A percentile compares a stretch with the other conserved stretches of the same genome.
These are phyloP conservation scores for Cyrtorhinus lividipennis DNA, from an alignment of 1,140 invertebrate species.

Conservation along the genomic window DNA sequence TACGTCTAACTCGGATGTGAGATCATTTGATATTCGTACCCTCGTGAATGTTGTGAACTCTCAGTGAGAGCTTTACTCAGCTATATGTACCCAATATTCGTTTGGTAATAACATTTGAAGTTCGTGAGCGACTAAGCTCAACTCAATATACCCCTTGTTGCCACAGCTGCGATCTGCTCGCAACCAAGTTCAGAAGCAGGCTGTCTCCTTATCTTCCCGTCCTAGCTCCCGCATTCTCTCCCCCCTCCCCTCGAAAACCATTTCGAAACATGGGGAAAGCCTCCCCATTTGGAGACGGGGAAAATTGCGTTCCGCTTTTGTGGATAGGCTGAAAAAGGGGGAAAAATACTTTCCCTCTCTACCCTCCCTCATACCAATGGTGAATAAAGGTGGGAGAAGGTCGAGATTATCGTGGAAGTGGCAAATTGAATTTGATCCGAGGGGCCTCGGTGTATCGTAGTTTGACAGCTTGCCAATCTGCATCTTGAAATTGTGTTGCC, in stretches of 20 bases:
- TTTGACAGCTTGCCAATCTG: constrained; percentile 9
- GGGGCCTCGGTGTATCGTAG: constrained; percentile 1
- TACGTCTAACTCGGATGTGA: too few relatives aligned
- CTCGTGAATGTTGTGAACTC: too few relatives aligned
- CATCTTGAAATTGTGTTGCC: constrained; percentile 5
- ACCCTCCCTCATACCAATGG: not conserved
- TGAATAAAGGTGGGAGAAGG: not conserved
- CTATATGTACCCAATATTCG: not conserved
- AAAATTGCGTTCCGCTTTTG: constrained; percentile 6
- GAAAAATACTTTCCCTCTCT: not conserved
- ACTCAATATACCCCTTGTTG: constrained; percentile 4
- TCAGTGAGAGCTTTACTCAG: too few relatives aligned
- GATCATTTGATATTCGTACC: too few relatives aligned
- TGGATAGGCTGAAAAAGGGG: not conserved
- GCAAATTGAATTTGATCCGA: constrained; percentile 8
- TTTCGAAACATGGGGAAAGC: not conserved
- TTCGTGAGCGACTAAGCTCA: not conserved
- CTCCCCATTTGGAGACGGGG: not conserved
- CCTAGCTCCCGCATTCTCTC: not conserved
- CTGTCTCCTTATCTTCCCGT: not conserved
- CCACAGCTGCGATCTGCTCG: not conserved
- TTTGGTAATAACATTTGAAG: constrained; percentile 1
- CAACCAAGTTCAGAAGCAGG: not conserved
- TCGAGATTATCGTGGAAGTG: constrained; percentile 7
- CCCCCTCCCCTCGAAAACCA: not conserved